These are phyloP conservation scores for Scotopteryx bipunctaria DNA, from an alignment of 2,888 invertebrate genomes.

Conservation along the genomic window DNA sequence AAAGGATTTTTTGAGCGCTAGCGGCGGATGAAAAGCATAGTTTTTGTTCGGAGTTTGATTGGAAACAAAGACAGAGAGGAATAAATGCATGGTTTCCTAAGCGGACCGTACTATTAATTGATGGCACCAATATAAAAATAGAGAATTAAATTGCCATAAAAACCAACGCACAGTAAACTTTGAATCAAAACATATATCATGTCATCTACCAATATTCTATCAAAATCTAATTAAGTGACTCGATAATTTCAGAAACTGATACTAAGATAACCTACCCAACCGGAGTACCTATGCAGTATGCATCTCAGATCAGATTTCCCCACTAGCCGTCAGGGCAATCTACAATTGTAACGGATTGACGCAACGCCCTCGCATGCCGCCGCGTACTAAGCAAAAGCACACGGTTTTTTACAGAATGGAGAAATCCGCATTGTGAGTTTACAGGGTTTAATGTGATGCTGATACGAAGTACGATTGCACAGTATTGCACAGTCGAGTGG, in stretches of 20 bases:
- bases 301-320: conserved; percentile 1
- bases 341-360: conserved; percentile 50
- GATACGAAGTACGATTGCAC: conserved; percentile 74
- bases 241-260: too few species aligned
- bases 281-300: background rate
- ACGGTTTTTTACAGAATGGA: conserved; percentile 63
- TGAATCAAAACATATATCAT: too few species aligned
- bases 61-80: background rate
- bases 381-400: conserved; percentile 59
- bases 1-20: conserved; percentile 35
- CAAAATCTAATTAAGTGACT: too few species aligned
- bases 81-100: too few species aligned
- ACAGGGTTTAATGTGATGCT: conserved; percentile 73
- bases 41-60: conserved; percentile 13
- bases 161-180: too few species aligned
- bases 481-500: conserved; percentile 71
- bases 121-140: too few species aligned
- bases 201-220: too few species aligned
- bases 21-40: conserved; percentile 35
- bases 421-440: conserved; percentile 69
- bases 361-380: conserved; percentile 67
- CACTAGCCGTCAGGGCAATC: conserved; percentile 28
- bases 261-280: background rate
- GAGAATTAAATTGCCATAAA: too few species aligned
- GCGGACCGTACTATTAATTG: too few species aligned